Base-by-base conservation (phyloP, 1,140 invertebrate genomes). In the Zaprionus ornatus region DNA sequence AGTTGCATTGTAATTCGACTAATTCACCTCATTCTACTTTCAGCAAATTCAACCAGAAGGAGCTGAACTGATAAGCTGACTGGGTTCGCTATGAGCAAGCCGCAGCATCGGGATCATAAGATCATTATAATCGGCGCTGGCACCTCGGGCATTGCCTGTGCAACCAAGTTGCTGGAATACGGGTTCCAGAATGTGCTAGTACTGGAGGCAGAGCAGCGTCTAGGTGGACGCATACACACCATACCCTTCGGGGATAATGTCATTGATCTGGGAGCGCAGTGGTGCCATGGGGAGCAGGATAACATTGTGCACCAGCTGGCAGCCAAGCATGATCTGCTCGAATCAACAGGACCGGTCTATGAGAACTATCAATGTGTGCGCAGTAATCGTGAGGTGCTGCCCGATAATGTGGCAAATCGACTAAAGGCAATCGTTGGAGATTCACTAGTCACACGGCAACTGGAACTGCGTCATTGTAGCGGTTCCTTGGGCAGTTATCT, bases 181-280 rank as follows among this genome's bases (percentile, higher is more conserved):
- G 94, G 94, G 9, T 93, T 95, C 52, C 81, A 90, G 10, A 93
- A 95, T 86, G 79, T 95, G 9, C 93, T 93, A 0, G 91, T 96
- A 55, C 76, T 93, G 17, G 97, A 98, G 93, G 96, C 96, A 0
- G 94, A 95, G 79, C 92, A 95, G 74, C 94, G 96, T 64, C 94
- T 97, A 56, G 96, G 97, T 13, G 97, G 96, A 10, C 93, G 96
- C 61, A 94, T 97, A 70, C 79, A 94, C 54, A 95, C 95, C 2
- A 93, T 94, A 9, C 81, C 93, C 37, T 95, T 95, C 82, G 95
- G 93, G 3, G 94, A 95, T 12, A 94, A 94, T 73, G 92, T 94
- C 27, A 93, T 98, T 12, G 98, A 98, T 92, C 81, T 98, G 12
- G 97, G 97, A 4, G 97, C 97, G 25, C 96, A 98, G 23, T 92